These are phyloP conservation scores for Gorsachius goisagi DNA, from an alignment of 2,113 vertebrate species.

Conservation along the genomic window DNA sequence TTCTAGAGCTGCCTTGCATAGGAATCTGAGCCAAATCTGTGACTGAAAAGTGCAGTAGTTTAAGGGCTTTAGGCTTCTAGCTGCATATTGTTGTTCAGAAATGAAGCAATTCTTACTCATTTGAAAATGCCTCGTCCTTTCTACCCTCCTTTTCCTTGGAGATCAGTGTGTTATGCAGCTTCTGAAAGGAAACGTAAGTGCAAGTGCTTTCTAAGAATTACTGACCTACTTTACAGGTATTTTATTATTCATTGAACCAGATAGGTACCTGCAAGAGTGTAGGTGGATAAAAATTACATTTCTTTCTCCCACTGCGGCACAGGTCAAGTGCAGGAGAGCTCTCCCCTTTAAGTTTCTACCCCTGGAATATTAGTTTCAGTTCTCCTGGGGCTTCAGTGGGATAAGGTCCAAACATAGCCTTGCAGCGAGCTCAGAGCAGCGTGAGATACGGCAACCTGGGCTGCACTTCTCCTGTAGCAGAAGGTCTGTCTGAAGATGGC, in stretches of 20 bases:
- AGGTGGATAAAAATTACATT: neutral
- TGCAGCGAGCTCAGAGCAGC: neutral
- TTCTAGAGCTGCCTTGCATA: neutral
- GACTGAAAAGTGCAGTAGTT: neutral
- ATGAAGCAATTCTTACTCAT: neutral
- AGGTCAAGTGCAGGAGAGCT: neutral
- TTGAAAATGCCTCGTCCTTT: neutral
- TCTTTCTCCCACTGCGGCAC: rapidly evolving
- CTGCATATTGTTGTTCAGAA: neutral
- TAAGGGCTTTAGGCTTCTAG: neutral
- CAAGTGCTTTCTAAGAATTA: constrained; percentile 15
- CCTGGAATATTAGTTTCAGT: neutral
- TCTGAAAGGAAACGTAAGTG: neutral
- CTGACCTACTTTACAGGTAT: constrained; percentile 21
- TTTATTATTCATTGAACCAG: neutral
- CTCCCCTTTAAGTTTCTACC: neutral
- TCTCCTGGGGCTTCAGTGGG: neutral
- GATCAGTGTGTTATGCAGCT: neutral
- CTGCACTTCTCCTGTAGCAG: neutral
- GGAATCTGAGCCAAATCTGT: neutral
- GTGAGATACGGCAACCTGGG: neutral
- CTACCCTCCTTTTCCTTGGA: neutral
- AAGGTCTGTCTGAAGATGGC: neutral
- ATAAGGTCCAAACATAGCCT: neutral
- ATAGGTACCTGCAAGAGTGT: neutral